Evolutionary conservation across 2,113 vertebrate genomes (phyloP).

Genomic region (Sylvia atricapilla): DNA sequence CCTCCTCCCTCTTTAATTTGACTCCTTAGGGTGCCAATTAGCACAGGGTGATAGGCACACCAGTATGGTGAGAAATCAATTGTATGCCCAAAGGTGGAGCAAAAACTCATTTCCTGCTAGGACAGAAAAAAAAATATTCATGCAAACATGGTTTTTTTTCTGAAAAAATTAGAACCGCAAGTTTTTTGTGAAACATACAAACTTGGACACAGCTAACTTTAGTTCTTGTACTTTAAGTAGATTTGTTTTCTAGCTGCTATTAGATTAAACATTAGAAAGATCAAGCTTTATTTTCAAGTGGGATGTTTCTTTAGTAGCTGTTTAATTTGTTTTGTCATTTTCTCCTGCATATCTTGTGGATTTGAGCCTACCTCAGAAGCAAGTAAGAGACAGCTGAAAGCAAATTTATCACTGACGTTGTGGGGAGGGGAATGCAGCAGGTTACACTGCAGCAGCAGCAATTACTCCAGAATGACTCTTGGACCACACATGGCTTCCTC

Average conservation of each 20-base stretch:
- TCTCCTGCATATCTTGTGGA: not conserved
- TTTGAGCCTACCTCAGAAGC: not conserved
- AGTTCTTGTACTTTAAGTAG: not conserved
- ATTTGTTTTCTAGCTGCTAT: not conserved
- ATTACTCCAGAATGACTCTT: not conserved
- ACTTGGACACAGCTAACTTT: not conserved
- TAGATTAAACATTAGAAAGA: not conserved
- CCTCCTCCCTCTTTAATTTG: not conserved
- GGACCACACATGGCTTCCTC: not conserved
- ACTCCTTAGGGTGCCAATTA: not conserved
- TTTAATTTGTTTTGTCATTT: not conserved
- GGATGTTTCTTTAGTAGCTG: not conserved
- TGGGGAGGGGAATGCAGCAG: accelerated
- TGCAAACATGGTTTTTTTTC: not conserved
- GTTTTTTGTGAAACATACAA: accelerated
- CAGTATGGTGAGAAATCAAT: not conserved
- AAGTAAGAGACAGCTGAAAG: not conserved
- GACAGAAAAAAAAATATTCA: accelerated
- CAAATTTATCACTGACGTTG: too few relatives aligned
- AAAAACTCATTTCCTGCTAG: not conserved
- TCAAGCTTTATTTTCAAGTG: not conserved
- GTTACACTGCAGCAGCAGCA: not conserved
- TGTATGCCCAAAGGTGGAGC: not conserved
- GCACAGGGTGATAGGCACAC: not conserved
- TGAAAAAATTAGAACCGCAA: not conserved